phyloP scores from a whole-genome alignment of 1,140 invertebrate genomes.

The Oncopeltus fasciatus region DNA sequence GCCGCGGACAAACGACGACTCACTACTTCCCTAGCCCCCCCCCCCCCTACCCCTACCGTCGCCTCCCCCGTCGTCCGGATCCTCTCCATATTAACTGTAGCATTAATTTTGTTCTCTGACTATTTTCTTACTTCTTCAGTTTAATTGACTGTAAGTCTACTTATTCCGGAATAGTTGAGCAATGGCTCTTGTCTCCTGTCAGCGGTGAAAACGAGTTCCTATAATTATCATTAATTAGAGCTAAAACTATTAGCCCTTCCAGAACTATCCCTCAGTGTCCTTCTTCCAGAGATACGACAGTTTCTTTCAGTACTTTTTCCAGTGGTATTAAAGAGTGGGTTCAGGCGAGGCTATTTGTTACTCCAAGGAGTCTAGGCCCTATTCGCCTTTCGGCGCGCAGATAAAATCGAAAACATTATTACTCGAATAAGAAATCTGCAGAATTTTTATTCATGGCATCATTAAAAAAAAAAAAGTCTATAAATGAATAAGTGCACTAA shows the following conservation, averaged over 20 bases:
- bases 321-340: neutral
- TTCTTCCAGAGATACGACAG: neutral
- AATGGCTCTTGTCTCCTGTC: neutral
- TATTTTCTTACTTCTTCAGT: too few relatives aligned
- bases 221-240: neutral
- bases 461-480: too few relatives aligned
- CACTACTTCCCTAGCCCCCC: too few relatives aligned
- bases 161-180: neutral
- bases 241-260: neutral
- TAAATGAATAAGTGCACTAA: too few relatives aligned
- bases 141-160: neutral
- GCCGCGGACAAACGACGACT: too few relatives aligned
- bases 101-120: neutral
- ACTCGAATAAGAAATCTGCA: too few relatives aligned
- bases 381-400: neutral
- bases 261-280: neutral
- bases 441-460: too few relatives aligned
- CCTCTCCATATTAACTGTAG: neutral
- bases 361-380: neutral
- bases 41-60: too few relatives aligned
- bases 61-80: too few relatives aligned
- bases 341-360: neutral
- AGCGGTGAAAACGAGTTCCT: neutral
- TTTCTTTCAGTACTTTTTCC: neutral
- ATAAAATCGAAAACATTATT: neutral